A percentile compares a stretch with the other conserved stretches of the same genome.
phyloP scores from a whole-genome alignment of 1,140 invertebrate species.

The Lysiphlebus fabarum region DNA sequence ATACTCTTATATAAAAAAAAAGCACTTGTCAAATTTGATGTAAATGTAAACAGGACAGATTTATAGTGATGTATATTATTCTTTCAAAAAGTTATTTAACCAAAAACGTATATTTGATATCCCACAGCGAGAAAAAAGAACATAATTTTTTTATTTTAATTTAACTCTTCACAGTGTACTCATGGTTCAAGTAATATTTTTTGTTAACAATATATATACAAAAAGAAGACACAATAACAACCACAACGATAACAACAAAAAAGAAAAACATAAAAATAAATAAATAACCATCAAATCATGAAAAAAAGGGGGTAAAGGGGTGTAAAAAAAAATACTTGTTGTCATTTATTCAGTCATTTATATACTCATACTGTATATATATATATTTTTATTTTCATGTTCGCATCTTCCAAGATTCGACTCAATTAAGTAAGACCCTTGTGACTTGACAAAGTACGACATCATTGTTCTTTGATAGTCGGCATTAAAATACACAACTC shows the following conservation, averaged over 20 bases:
- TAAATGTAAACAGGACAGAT: conserved; percentile 18
- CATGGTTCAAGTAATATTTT: conserved; percentile 6
- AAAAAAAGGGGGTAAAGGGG: too few species aligned
- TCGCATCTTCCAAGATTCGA: conserved; percentile 40
- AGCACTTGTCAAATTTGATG: conserved; percentile 18
- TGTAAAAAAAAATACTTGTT: too few species aligned
- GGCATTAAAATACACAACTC: conserved; percentile 39
- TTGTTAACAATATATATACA: too few species aligned
- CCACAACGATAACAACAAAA: conserved; percentile 1
- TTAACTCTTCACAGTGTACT: background rate
- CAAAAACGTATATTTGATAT: conserved; percentile 10
- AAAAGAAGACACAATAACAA: conserved; percentile 10
- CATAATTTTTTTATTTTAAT: conserved; percentile 3
- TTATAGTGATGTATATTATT: conserved; percentile 21
- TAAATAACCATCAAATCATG: too few species aligned
- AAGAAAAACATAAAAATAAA: conserved; percentile 33
- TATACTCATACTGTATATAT: too few species aligned
- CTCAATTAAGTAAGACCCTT: conserved; percentile 44
- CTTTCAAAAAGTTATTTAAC: conserved; percentile 9
- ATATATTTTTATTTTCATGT: conserved; percentile 4
- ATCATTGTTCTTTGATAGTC: conserved; percentile 47
- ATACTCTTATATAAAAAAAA: conserved; percentile 17
- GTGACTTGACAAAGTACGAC: conserved; percentile 45
- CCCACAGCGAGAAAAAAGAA: conserved; percentile 10
- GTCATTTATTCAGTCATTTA: too few species aligned